Base-by-base conservation (phyloP, 1,140 invertebrate genomes). In the Hylaeus volcanicus region DNA sequence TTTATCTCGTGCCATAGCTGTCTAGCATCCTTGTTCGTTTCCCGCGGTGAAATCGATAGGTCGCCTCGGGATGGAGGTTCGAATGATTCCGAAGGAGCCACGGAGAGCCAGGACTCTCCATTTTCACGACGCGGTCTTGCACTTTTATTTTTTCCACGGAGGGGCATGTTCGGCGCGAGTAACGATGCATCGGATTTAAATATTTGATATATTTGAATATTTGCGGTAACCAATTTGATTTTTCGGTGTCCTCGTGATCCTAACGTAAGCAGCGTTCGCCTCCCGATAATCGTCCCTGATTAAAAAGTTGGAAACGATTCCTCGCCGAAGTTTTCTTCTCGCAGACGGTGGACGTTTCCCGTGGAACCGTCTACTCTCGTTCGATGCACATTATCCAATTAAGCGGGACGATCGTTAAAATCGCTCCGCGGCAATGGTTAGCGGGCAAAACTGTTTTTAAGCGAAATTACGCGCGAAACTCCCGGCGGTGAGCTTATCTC, bases 41-140 rank as follows among this genome's bases (percentile, higher is more conserved):
- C 26, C 6, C 41, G n/a, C 61, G 56, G 45, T 41, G 81, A 84
- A 82, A 88, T 86, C 84, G 84, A 88, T 83, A 68, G 74, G 41
- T 74, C 66, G 60, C 71, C 70, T 11, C 61, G n/a, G 9, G 58
- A 8, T 9, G 56, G 63, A 45, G 56, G 43, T 65, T 77, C 60
- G 63, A 86, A 84, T 68, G 66, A 84, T 87, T 72, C 58, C 61
- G 12, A n/a, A 26, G 26, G 76, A 39, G 39, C 48, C 63, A 53
- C 41, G 43, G 43, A 76, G 48, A 78, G 60, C 8, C 45, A 41
- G 3, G 53, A 51, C 63, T 66, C 26, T 74, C 65, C 51, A 61
- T 68, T 65, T 66, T 15, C 39, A 39, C 5, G 15, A 14, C 12
- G 51, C 1, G 70, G 26, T 3, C 5, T 3, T 12, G 41, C 26